Percentiles rank a stretch among this genome's conserved stretches.
Conservation (phyloP, 2,888 invertebrate species). For the Galeopsomyia nigrocyanea region DNA sequence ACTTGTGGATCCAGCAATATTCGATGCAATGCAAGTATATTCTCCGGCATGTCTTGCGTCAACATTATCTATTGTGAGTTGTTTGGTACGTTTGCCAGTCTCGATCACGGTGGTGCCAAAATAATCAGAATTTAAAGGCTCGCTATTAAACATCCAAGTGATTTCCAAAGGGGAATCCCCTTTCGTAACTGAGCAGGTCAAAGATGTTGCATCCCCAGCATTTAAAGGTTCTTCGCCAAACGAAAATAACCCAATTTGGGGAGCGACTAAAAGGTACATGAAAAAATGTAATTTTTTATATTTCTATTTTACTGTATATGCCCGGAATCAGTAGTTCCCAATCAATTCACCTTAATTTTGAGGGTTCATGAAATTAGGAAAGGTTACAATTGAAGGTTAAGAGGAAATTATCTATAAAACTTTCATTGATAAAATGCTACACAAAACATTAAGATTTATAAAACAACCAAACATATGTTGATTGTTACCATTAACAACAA, state of each 20-base stretch:
- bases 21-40: slow-evolving; percentile 78
- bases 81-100: slow-evolving; percentile 67
- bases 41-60: slow-evolving; percentile 78
- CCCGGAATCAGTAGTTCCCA: too few species aligned
- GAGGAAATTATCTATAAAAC: too few species aligned
- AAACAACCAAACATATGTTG: background rate
- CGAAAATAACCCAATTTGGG: slow-evolving; percentile 68
- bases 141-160: slow-evolving; percentile 71
- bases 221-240: slow-evolving; percentile 75
- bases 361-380: too few species aligned
- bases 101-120: slow-evolving; percentile 57
- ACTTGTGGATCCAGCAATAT: slow-evolving; percentile 71
- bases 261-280: slow-evolving; percentile 57
- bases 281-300: background rate
- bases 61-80: slow-evolving; percentile 75
- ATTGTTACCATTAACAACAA: slow-evolving; percentile 70
- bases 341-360: too few species aligned
- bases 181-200: slow-evolving; percentile 71
- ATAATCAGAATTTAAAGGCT: slow-evolving; percentile 55
- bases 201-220: slow-evolving; percentile 73
- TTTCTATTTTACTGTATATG: background rate
- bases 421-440: too few species aligned
- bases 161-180: slow-evolving; percentile 77
- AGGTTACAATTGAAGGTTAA: too few species aligned
- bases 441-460: too few species aligned